Base-by-base conservation (phyloP, 2,888 invertebrate species). In the Netelia virgata region DNA sequence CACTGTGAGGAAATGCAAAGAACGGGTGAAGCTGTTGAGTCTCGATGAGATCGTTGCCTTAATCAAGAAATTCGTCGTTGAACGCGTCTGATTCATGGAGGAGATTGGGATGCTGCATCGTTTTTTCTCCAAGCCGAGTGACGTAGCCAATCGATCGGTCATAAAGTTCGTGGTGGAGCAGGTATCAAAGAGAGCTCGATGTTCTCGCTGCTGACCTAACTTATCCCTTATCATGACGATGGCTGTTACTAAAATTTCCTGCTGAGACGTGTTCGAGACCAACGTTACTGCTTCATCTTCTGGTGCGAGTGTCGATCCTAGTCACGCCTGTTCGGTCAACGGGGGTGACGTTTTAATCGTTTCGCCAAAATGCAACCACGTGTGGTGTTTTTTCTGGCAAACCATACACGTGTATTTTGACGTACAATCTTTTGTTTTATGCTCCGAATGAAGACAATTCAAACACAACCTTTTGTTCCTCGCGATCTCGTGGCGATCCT, bases 371-470 rank as follows among this genome's bases (percentile, higher is more conserved):
- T 70, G 70, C 20, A 70, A 18, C 73, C 59, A 73, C 1, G 61
- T 61, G 61, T 73, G 61, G n/a, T 73, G 73, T 36, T 61, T 61
- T 23, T n/a, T 61, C 3, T 73, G 14, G 28, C 61, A 73, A 1
- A 50, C 28, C n/a, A 14, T 23, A 20, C 73, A 73, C 18, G 59
- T 28, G 28, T 23, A 73, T 9, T n/a, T 43, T 3, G 73, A 73
- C 0, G 28, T 9, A 16, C 61, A 73, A 1, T 73, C 50, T 5
- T 28, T 43, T 23, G 28, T 23, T 5, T 16, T 73, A n/a, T 73
- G 73, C 0, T 9, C 61, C 0, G 61, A 1, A 1, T 50, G 59
- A 1, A 73, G 23, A 10, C 28, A 61, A 20, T 73, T 73, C 10
- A 73, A 16, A n/a, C 73, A 73, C 3, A 73, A 59, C 0, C 8